A percentile compares a stretch with the other conserved stretches of the same genome.
These are phyloP conservation scores for Drosophila watanabei DNA, from an alignment of 1,140 invertebrate species.

Conservation along the genomic window DNA sequence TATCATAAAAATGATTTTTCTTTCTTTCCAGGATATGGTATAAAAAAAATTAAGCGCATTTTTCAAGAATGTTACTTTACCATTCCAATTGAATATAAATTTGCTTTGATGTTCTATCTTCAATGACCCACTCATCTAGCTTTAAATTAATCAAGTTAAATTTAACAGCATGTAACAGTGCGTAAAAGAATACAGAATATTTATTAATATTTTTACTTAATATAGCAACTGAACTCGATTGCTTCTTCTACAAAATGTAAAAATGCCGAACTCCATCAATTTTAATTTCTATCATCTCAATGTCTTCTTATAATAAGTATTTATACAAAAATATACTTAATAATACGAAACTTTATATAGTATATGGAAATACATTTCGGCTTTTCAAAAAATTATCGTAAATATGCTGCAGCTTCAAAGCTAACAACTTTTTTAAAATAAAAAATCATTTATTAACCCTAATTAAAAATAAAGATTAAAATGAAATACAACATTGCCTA, in stretches of 20 bases:
- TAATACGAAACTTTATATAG: not conserved
- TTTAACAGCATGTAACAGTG: slow-evolving; percentile 2
- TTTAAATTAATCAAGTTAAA: slow-evolving; percentile 1
- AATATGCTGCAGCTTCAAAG: slow-evolving; percentile 20
- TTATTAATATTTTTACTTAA: slow-evolving; percentile 8
- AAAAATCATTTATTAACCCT: not conserved
- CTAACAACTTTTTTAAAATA: slow-evolving; percentile 1
- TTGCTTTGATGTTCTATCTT: not conserved
- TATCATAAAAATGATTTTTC: slow-evolving; percentile 7
- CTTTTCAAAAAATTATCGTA: slow-evolving; percentile 6
- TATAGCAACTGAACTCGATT: not conserved
- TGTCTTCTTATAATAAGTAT: slow-evolving; percentile 54
- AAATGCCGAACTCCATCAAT: slow-evolving; percentile 17
- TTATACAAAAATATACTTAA: slow-evolving; percentile 11
- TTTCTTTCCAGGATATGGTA: slow-evolving; percentile 1
- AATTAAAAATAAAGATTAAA: slow-evolving; percentile 20
- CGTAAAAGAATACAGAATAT: not conserved
- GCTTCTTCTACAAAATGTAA: slow-evolving; percentile 9
- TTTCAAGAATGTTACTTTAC: not conserved
- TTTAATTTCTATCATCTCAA: slow-evolving; percentile 47
- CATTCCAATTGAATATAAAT: not conserved
- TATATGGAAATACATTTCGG: not conserved
- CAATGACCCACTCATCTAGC: slow-evolving; percentile 1
- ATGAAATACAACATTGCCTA: slow-evolving; percentile 33
- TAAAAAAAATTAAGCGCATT: not conserved